These are phyloP conservation scores for Philhelius pedissequus DNA, from an alignment of 2,888 invertebrate species.

Conservation along the genomic window DNA sequence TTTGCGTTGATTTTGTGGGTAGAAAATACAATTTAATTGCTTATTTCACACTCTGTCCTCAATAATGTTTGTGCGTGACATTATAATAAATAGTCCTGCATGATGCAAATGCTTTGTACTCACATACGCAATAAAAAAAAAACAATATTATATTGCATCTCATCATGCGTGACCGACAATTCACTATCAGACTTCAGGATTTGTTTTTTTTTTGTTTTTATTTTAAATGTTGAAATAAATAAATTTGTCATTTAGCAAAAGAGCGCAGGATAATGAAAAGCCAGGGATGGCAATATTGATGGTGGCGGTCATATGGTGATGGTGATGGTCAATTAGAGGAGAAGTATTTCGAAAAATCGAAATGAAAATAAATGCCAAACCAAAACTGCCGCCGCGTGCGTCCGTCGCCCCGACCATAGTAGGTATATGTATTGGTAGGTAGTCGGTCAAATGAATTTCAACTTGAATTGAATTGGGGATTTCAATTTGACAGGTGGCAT, in stretches of 20 bases:
- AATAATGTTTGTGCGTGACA: constrained; percentile 38
- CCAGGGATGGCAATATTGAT: not conserved
- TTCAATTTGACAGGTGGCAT: constrained; percentile 72
- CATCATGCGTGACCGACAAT: constrained; percentile 65
- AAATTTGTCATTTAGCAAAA: constrained; percentile 63
- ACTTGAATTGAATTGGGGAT: constrained; percentile 73
- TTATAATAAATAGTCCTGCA: constrained; percentile 25
- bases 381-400: not conserved
- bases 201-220: not conserved
- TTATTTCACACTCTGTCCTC: constrained; percentile 42
- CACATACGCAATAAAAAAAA: not conserved
- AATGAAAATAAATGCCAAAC: constrained; percentile 44
- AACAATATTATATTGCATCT: constrained; percentile 20
- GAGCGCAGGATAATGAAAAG: constrained; percentile 34
- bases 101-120: not conserved
- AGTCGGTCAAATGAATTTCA: constrained; percentile 69
- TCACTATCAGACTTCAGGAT: constrained; percentile 38
- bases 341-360: constrained; percentile 60
- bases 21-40: constrained; percentile 46
- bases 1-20: constrained; percentile 42
- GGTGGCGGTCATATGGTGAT: not conserved
- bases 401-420: constrained; percentile 63
- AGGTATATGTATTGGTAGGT: no score
- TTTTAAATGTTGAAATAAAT: constrained; percentile 39
- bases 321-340: constrained; percentile 57